Percentiles rank a stretch among this genome's conserved stretches.
Conservation (phyloP, 1,140 invertebrate genomes). For the Frieseomelitta varia region DNA sequence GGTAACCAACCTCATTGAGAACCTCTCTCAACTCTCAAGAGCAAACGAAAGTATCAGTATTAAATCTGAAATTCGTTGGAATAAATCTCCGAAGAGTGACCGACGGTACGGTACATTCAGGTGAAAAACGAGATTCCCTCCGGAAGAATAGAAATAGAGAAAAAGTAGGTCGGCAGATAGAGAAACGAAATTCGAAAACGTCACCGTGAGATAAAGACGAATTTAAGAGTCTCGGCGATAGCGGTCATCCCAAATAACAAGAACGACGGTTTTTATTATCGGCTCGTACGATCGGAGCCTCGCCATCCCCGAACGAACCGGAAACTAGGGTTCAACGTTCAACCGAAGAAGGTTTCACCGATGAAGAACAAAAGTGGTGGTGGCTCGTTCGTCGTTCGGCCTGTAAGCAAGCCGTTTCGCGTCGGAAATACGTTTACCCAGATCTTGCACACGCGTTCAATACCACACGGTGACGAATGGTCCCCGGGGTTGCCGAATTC, state of each 20-base stretch:
- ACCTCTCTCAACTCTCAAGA: no score
- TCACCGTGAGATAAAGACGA: neutral
- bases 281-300: neutral
- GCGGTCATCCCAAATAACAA: neutral
- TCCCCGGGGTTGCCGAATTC: slow-evolving; percentile 39
- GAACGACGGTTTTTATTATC: neutral
- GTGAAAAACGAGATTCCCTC: neutral
- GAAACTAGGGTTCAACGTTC: slow-evolving; percentile 2
- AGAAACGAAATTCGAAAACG: neutral
- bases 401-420: slow-evolving; percentile 16
- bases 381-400: slow-evolving; percentile 19
- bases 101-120: neutral
- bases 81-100: neutral
- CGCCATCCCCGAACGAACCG: neutral
- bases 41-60: neutral
- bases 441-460: slow-evolving; percentile 40
- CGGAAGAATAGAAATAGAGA: neutral
- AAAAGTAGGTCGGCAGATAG: slow-evolving; percentile 12
- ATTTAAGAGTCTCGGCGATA: slow-evolving; percentile 4
- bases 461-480: slow-evolving; percentile 37
- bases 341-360: neutral
- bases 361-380: slow-evolving; percentile 4
- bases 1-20: no score
- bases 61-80: accelerated
- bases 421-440: slow-evolving; percentile 21